A percentile compares a stretch with the other conserved stretches of the same genome.
These are phyloP conservation scores for Ophion costatus DNA, from an alignment of 2,888 invertebrate genomes.

Conservation along the genomic window DNA sequence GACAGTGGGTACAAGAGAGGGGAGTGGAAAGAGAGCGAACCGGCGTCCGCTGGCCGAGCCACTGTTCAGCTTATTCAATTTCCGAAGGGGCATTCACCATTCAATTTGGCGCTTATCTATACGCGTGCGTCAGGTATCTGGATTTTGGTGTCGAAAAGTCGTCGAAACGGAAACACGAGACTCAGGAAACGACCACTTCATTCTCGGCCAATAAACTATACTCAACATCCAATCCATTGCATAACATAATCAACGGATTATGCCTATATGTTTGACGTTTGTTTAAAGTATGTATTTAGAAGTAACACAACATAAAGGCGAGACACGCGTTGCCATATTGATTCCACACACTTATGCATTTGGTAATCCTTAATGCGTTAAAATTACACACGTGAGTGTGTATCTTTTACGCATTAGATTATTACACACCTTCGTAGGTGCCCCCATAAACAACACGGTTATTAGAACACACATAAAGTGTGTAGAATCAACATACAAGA, in stretches of 20 bases:
- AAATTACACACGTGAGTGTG: too few relatives aligned
- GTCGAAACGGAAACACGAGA: slow-evolving; percentile 18
- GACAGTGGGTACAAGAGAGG: slow-evolving; percentile 52
- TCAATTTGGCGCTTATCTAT: slow-evolving; percentile 81
- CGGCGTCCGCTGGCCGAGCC: slow-evolving; percentile 62
- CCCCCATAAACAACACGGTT: too few relatives aligned
- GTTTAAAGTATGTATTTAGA: too few relatives aligned
- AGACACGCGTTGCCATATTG: too few relatives aligned
- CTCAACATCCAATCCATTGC: slow-evolving; percentile 40
- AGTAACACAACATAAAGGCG: too few relatives aligned
- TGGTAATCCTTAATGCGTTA: too few relatives aligned
- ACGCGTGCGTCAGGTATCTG: slow-evolving; percentile 75
- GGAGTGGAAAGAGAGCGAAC: slow-evolving; percentile 13
- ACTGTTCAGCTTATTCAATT: slow-evolving; percentile 82
- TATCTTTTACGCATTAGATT: too few relatives aligned
- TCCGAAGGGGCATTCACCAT: slow-evolving; percentile 81
- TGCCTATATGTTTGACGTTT: too few relatives aligned
- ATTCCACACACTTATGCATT: too few relatives aligned
- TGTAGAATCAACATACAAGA: too few relatives aligned
- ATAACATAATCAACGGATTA: slow-evolving; percentile 19
- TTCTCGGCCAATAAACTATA: slow-evolving; percentile 32
- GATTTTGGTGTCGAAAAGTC: slow-evolving; percentile 70
- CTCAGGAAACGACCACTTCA: slow-evolving; percentile 5
- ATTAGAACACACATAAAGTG: too few relatives aligned
- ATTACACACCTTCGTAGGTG: too few relatives aligned